A percentile compares a stretch with the other conserved stretches of the same genome.
These are phyloP conservation scores for Cepaea hortensis DNA, from an alignment of 2,888 invertebrate species.

Conservation along the genomic window DNA sequence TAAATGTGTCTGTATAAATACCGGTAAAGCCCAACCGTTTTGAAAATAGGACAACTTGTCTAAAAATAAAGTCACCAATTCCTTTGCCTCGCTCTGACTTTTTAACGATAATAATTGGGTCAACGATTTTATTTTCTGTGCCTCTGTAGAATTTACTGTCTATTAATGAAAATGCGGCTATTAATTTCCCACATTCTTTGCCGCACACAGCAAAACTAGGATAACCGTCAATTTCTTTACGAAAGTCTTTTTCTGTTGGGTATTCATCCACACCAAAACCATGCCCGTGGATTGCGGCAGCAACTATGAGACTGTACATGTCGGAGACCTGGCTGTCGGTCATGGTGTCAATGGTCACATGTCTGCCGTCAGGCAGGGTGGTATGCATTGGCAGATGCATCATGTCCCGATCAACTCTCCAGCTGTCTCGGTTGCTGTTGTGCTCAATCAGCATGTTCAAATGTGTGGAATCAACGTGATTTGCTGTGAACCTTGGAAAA, in stretches of 20 bases:
- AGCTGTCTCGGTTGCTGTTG: not conserved
- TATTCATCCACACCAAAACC: constrained; percentile 60
- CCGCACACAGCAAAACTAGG: constrained; percentile 44
- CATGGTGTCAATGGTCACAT: constrained; percentile 53
- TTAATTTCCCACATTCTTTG: constrained; percentile 49
- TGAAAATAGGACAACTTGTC: constrained; percentile 54
- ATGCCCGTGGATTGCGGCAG: constrained; percentile 54
- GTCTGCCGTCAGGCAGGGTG: constrained; percentile 54
- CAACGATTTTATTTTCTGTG: constrained; percentile 50
- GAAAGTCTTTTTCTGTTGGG: constrained; percentile 55
- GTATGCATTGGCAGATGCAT: constrained; percentile 52
- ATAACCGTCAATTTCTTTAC: constrained; percentile 53
- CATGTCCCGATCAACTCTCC: not conserved
- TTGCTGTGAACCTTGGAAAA: no score
- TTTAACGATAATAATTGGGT: constrained; percentile 58
- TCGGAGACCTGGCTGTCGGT: constrained; percentile 52
- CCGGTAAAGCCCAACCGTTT: constrained; percentile 55
- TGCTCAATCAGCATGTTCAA: not conserved
- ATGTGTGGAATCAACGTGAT: not conserved
- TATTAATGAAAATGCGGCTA: constrained; percentile 55
- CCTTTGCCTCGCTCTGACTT: constrained; percentile 54
- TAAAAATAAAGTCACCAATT: constrained; percentile 57
- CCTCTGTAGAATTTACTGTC: constrained; percentile 60
- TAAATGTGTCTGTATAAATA: constrained; percentile 58
- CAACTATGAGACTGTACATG: constrained; percentile 55